A percentile compares a stretch with the other conserved stretches of the same genome.
Conservation (phyloP, 2,888 invertebrate species). For the Ariolimax columbianus region DNA sequence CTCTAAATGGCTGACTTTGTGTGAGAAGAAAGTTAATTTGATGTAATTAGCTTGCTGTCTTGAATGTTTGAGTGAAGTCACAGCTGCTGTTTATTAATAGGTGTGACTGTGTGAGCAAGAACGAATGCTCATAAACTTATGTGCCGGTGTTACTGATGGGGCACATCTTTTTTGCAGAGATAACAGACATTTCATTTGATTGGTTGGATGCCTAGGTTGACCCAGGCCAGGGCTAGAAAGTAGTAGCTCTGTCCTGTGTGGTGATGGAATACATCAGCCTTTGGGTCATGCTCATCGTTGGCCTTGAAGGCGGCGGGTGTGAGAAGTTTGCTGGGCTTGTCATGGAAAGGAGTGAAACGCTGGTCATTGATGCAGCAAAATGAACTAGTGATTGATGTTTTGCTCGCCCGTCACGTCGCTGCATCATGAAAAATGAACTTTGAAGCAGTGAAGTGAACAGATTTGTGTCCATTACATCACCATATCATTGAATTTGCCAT, state of each 20-base stretch:
- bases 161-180: slow-evolving; percentile 54
- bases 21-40: not conserved
- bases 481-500: slow-evolving; percentile 41
- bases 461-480: slow-evolving; percentile 27
- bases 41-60: not conserved
- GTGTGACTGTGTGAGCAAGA: not conserved
- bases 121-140: slow-evolving; percentile 18
- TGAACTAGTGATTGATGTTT: slow-evolving; percentile 28
- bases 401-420: slow-evolving; percentile 22
- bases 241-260: slow-evolving; percentile 47
- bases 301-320: slow-evolving; percentile 36
- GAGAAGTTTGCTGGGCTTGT: slow-evolving; percentile 18
- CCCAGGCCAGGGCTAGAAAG: slow-evolving; percentile 47
- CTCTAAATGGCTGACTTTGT: not conserved
- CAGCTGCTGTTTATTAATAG: not conserved
- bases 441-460: slow-evolving; percentile 37
- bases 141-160: slow-evolving; percentile 51
- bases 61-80: not conserved
- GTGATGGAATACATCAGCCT: slow-evolving; percentile 26
- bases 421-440: slow-evolving; percentile 6
- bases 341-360: slow-evolving; percentile 19
- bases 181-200: slow-evolving; percentile 51
- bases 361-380: slow-evolving; percentile 28
- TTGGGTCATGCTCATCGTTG: slow-evolving; percentile 39
- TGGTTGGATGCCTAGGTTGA: slow-evolving; percentile 52